These are phyloP conservation scores for Girardinichthys multiradiatus DNA, from an alignment of 2,113 vertebrate species.

Conservation along the genomic window DNA sequence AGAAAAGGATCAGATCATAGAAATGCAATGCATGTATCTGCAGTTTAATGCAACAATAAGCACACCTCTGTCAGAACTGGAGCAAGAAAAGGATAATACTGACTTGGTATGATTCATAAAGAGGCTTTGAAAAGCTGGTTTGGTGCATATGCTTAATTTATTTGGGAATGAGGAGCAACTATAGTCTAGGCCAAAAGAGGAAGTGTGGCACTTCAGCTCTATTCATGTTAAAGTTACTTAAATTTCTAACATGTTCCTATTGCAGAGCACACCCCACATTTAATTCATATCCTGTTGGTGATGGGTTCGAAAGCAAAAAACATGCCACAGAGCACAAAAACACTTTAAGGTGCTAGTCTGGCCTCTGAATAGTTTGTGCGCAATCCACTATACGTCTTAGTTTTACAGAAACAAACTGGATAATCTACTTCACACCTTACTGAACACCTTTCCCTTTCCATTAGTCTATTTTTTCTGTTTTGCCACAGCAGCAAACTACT, in stretches of 20 bases:
- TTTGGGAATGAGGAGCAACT: no score
- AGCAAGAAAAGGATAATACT: no score
- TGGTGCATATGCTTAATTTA: background rate
- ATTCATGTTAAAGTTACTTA: background rate
- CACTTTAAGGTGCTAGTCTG: no score
- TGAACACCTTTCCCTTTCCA: background rate
- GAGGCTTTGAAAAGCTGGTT: no score
- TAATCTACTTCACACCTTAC: background rate
- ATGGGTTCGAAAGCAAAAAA: background rate
- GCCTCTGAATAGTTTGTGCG: no score
- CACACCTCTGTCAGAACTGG: background rate
- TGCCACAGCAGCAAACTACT: background rate
- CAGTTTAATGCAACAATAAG: background rate
- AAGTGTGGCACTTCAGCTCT: background rate
- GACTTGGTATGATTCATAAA: no score
- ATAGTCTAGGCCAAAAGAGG: background rate
- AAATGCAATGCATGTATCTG: background rate
- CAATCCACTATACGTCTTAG: no score
- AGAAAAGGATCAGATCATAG: background rate
- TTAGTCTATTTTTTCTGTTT: background rate
- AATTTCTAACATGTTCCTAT: background rate
- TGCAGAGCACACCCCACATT: no score
- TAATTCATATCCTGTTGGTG: background rate
- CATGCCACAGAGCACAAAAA: background rate
- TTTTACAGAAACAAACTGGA: no score